Percentiles rank a stretch among this genome's conserved stretches.
These are phyloP conservation scores for Gallinago media DNA, from an alignment of 2,113 vertebrate species.

Conservation along the genomic window DNA sequence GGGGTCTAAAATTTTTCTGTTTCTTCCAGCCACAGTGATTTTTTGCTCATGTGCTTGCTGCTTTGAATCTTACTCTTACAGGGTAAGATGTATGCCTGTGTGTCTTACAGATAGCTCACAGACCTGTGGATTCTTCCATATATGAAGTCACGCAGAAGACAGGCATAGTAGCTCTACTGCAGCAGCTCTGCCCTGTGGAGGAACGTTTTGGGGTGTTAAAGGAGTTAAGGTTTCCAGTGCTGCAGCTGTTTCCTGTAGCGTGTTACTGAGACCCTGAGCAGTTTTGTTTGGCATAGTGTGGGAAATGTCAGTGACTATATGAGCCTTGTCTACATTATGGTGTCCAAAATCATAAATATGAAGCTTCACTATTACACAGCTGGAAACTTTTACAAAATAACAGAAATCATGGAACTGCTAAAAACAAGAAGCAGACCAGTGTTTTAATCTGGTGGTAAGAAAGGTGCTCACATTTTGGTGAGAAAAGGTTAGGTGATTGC, in stretches of 20 bases:
- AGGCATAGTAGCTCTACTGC: not conserved
- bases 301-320: not conserved
- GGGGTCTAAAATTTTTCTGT: not conserved
- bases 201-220: not conserved
- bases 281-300: not conserved
- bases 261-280: not conserved
- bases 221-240: not conserved
- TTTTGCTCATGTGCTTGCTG: not conserved
- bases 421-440: not conserved
- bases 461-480: not conserved
- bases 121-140: not conserved
- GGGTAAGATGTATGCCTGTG: not conserved
- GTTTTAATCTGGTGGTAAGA: not conserved
- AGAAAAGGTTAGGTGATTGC: not conserved
- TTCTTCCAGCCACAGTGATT: not conserved
- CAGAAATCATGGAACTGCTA: not conserved
- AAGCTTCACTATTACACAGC: not conserved
- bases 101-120: not conserved
- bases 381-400: not conserved
- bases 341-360: not conserved
- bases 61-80: not conserved
- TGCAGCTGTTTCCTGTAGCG: not conserved
- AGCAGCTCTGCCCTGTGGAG: not conserved
- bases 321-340: not conserved
- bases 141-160: not conserved